Percentiles rank a stretch among this genome's conserved stretches.
Evolutionary conservation across 2,797 vertebrate genomes (phyloP).

Genomic region (Eulemur mongoz): DNA sequence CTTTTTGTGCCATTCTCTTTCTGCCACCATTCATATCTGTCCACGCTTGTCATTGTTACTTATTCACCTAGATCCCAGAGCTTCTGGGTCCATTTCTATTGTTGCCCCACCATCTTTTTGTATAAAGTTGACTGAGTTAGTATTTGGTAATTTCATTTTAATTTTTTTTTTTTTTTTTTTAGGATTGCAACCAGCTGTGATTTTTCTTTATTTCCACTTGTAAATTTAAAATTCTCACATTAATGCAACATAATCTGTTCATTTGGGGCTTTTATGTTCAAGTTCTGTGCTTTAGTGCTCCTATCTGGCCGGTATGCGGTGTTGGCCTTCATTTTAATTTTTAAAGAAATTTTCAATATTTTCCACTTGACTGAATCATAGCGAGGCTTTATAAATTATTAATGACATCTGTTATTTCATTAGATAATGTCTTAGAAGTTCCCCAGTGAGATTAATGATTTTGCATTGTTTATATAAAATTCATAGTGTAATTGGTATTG

Average conservation of each 20-base stretch:
- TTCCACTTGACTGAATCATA: neutral
- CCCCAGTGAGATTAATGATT: neutral
- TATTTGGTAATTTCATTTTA: slow-evolving; percentile 23
- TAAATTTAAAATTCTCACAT: slow-evolving; percentile 69
- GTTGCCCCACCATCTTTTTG: neutral
- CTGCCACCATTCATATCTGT: neutral
- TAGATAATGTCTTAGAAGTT: neutral
- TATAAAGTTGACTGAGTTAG: neutral
- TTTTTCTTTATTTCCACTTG: slow-evolving; percentile 75
- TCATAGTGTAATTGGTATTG: neutral
- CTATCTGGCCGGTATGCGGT: too few relatives aligned
- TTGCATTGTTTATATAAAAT: slow-evolving; percentile 14
- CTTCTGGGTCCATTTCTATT: neutral
- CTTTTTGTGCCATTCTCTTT: neutral
- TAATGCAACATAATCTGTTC: slow-evolving; percentile 68
- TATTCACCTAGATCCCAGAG: neutral
- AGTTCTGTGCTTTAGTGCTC: slow-evolving; percentile 76
- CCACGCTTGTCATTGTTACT: neutral
- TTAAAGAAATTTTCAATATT: neutral
- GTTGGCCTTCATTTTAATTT: neutral
- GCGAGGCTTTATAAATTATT: neutral
- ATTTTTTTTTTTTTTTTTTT: too few relatives aligned
- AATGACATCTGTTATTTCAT: slow-evolving; percentile 6
- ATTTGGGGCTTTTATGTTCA: slow-evolving; percentile 47
- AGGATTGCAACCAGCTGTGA: neutral